Evolutionary conservation across 2,888 invertebrate species (phyloP), one percentile per base, ranked within the genome.

Genomic region (Leucoptera coffeella): DNA sequence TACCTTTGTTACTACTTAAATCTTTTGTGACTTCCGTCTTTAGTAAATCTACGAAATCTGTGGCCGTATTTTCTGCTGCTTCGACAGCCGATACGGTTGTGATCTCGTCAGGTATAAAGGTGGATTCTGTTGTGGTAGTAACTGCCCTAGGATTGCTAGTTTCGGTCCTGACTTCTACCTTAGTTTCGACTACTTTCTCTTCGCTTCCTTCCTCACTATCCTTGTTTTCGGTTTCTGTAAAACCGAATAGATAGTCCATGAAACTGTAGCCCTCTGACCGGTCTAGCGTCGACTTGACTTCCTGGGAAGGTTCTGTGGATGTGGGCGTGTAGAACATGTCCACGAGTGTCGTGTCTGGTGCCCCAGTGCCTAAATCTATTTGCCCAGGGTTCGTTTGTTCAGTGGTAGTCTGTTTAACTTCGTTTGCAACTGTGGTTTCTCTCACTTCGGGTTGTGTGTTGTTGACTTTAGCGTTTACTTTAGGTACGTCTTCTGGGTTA

Each of bases 231-330:
- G 52, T 45, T 12, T 44, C 41, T 7, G 60, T 54, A 2, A 50
- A 37, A 37, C 74, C 65, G 30, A 69, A 65, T 8, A 67, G 40
- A 31, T 64, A 65, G 31, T 60, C 59, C 59, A 65, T 62, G 10
- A 69, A 45, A 30, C 54, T 67, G 28, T 58, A 61, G 9, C 48
- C 48, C 27, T 58, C 56, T 7, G 52, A 43, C 36, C 50, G 46
- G 20, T 59, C 50, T n/a, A n/a, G n/a, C 4, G 48, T 41, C n/a
- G 41, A 32, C 3, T 37, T 40, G 8, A 40, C 32, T 30, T 53
- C 49, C 11, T 35, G 42, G 2, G 48, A 44, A 5, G 45, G 40
- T 12, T 55, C 41, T 39, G 61, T 60, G 5, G 60, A 54, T 3
- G 47, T 43, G 17, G 51, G 45, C 32, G 46, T 44, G 33, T 43